Evolutionary conservation across 2,113 vertebrate species (phyloP), one percentile per base, ranked within the genome.

Genomic region (Prolemur simus): DNA sequence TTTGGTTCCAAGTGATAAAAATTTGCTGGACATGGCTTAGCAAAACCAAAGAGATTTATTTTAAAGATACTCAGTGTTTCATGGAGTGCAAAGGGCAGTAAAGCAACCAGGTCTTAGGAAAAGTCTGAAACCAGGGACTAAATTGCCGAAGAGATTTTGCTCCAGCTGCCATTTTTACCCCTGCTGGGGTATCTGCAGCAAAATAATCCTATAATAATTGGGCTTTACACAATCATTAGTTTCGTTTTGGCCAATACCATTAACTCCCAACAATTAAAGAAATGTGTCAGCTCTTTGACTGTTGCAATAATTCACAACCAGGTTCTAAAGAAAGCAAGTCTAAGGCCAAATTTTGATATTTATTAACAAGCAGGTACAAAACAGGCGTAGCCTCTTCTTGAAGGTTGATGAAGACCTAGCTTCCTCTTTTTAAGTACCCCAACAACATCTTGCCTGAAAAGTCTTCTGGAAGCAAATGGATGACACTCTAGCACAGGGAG

Each of bases 1-100:
- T 81, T 91, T 84, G 74, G 63, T 87, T 71, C 60, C 39, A 93
- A 89, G 69, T 84, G 87, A 95, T 96, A 96, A 95, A 97, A 93
- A 92, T 68, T 89, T 93, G 78, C 87, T 45, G 42, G 80, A 87
- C 0, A 0, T 81, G 77, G 76, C 94, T 76, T 93, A 73, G 82
- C 37, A 73, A 64, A 95, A 91, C 78, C 76, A 83, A 90, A 84
- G 68, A 84, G 78, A 83, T 97, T 93, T 64, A 49, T 93, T 89
- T 95, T 84, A 85, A 91, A 94, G 89, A 66, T 84, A 56, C 21
- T 60, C 32, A 12, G 3, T 92, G 66, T 68, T 95, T 97, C 47
- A 21, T 64, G 7, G 34, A 12, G 21, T 23, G 5, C 37, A 64
- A 76, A 77, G 34, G 74, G n/a, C 64, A 76, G 32, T 60, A 93